Percentiles rank a stretch among this genome's conserved stretches.
phyloP scores from a whole-genome alignment of 2,888 invertebrate genomes.

The Tipula vernalis region DNA sequence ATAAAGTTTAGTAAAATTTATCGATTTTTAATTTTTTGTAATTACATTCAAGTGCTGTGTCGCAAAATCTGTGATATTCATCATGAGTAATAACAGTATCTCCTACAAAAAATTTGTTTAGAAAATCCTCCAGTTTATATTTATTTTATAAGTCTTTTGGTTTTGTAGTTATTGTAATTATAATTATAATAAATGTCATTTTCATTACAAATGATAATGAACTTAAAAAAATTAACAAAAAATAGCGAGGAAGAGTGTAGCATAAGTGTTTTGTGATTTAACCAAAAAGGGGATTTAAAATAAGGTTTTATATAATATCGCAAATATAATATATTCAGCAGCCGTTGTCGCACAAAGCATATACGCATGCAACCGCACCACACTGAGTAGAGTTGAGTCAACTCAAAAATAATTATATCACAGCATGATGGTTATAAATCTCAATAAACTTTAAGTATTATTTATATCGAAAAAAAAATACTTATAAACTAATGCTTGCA shows the following conservation, averaged over 20 bases:
- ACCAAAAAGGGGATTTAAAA: not conserved
- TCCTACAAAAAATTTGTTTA: conserved; percentile 18
- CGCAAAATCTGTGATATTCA: conserved; percentile 69
- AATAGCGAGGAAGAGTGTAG: conserved; percentile 5
- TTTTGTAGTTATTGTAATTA: not conserved
- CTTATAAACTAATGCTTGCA: too few relatives aligned
- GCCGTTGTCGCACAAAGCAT: not conserved
- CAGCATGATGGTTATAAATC: too few relatives aligned
- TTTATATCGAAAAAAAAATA: too few relatives aligned
- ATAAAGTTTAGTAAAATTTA: not conserved
- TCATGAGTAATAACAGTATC: conserved; percentile 46
- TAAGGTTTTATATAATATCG: not conserved
- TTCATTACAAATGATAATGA: not conserved
- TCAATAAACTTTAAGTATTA: too few relatives aligned
- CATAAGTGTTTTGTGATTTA: not conserved
- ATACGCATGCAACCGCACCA: not conserved
- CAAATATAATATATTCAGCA: not conserved
- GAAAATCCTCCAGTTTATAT: not conserved
- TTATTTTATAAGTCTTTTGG: not conserved
- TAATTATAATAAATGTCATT: not conserved
- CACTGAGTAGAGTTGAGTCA: too few relatives aligned
- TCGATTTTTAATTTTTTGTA: conserved; percentile 12
- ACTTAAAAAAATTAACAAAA: not conserved
- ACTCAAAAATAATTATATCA: too few relatives aligned
- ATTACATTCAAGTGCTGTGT: conserved; percentile 67